Evolutionary conservation across 2,797 vertebrate species (phyloP).

Genomic region (Chelon labrosus): DNA sequence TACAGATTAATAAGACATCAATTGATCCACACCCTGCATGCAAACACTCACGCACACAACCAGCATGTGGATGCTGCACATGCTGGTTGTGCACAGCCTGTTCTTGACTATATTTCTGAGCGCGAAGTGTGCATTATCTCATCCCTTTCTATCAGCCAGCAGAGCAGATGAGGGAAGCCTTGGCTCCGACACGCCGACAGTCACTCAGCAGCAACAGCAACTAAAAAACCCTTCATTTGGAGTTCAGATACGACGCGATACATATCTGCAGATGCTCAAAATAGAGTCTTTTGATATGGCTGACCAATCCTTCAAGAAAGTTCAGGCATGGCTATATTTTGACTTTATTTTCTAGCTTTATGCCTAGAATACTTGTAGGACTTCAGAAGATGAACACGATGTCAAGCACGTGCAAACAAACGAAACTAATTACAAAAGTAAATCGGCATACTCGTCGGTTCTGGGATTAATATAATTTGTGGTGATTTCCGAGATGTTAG

Average conservation of each 20-base stretch:
- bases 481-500: constrained; percentile 18
- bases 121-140: constrained; percentile 54
- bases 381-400: constrained; percentile 9
- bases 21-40: constrained; percentile 31
- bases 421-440: constrained; percentile 12
- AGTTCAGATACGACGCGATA: constrained; percentile 29
- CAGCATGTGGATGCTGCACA: constrained; percentile 26
- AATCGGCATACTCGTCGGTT: constrained; percentile 6
- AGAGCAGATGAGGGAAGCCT: constrained; percentile 53
- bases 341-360: constrained; percentile 6
- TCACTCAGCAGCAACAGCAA: constrained; percentile 39
- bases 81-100: background rate
- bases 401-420: constrained; percentile 23
- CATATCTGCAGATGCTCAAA: constrained; percentile 36
- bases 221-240: constrained; percentile 33
- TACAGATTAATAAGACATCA: constrained; percentile 53
- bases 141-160: constrained; percentile 46
- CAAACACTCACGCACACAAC: constrained; percentile 8
- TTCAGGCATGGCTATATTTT: constrained; percentile 19
- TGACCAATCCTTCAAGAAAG: background rate
- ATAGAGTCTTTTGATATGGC: constrained; percentile 4
- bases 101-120: constrained; percentile 36
- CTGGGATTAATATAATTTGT: constrained; percentile 18
- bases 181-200: constrained; percentile 56
- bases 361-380: background rate